phyloP scores from a whole-genome alignment of 2,113 vertebrate genomes.

The Eira barbara region DNA sequence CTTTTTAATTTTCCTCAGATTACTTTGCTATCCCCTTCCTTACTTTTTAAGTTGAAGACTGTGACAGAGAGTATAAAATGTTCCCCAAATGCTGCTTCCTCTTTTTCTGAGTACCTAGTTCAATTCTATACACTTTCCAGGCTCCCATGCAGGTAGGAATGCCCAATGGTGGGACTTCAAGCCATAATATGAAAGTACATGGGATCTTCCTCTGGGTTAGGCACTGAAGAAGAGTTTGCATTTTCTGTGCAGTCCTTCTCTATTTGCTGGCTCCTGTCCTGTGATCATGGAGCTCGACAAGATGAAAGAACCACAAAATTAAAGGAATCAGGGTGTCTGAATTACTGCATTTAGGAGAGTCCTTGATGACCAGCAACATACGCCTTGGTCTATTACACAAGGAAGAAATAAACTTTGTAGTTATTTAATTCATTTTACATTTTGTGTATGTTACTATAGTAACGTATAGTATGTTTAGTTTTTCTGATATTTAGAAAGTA shows the following conservation, averaged over 20 bases:
- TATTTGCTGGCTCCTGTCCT: not conserved
- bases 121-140: not conserved
- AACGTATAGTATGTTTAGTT: not conserved
- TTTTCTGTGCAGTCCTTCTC: not conserved
- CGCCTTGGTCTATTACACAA: not conserved
- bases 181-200: not conserved
- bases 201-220: not conserved
- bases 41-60: not conserved
- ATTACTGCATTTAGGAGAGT: not conserved
- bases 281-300: not conserved
- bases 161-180: not conserved
- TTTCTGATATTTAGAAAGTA: not conserved
- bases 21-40: not conserved
- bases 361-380: accelerated
- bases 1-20: not conserved
- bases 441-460: not conserved
- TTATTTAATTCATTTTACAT: not conserved
- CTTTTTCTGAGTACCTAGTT: not conserved
- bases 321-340: not conserved
- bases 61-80: not conserved
- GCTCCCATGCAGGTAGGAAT: not conserved
- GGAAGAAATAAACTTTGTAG: not conserved
- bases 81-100: not conserved
- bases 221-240: not conserved
- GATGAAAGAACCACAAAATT: not conserved